Evolutionary conservation across 2,113 vertebrate genomes (phyloP).

Genomic region (Mohoua ochrocephala): DNA sequence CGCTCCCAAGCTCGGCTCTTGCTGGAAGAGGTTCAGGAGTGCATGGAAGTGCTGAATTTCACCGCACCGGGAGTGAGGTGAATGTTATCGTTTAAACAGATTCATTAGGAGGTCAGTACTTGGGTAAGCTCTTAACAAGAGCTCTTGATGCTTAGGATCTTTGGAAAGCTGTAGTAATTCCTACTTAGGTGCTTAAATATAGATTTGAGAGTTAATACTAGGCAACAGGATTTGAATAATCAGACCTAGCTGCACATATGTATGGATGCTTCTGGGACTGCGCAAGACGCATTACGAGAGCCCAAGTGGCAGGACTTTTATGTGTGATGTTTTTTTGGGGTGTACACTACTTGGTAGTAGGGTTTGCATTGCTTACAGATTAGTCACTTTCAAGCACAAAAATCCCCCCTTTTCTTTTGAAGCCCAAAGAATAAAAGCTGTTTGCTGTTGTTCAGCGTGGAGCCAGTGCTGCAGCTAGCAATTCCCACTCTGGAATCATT

Average conservation of each 20-base stretch:
- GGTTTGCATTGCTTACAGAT: neutral
- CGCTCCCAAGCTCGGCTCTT: accelerated
- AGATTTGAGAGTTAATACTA: slow-evolving; percentile 55
- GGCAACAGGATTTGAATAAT: slow-evolving; percentile 30
- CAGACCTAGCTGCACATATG: neutral
- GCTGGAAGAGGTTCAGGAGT: neutral
- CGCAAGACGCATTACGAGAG: neutral
- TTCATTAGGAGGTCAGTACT: neutral
- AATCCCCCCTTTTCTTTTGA: neutral
- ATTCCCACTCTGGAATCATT: neutral
- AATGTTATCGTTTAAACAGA: neutral
- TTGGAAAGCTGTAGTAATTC: slow-evolving; percentile 43
- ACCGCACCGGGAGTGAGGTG: accelerated
- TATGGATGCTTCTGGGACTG: neutral
- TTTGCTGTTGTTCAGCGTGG: neutral
- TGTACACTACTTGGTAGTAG: neutral
- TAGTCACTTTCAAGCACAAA: neutral
- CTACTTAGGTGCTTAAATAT: slow-evolving; percentile 61
- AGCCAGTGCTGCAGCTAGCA: neutral
- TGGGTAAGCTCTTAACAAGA: neutral
- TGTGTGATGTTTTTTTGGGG: neutral
- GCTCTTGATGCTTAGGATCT: slow-evolving; percentile 10
- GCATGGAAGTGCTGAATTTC: neutral
- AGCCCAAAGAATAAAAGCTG: neutral
- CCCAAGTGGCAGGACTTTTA: neutral